Evolutionary conservation across 2,113 vertebrate genomes (phyloP).

Genomic region (Callithrix jacchus): DNA sequence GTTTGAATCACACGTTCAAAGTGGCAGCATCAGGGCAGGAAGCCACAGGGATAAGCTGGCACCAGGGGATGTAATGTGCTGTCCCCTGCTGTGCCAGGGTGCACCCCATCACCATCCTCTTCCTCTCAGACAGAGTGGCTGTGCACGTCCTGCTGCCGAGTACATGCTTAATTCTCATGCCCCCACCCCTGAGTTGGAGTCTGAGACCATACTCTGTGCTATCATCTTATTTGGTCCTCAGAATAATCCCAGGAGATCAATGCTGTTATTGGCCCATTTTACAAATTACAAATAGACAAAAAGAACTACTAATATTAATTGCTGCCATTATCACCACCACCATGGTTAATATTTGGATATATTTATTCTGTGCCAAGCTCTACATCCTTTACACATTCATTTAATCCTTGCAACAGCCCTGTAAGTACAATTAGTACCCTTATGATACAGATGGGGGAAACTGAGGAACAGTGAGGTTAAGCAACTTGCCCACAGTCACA

Average conservation of each 20-base stretch:
- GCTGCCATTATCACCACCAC: not conserved
- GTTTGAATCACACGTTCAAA: not conserved
- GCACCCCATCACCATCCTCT: not conserved
- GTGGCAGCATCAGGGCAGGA: not conserved
- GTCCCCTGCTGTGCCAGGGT: not conserved
- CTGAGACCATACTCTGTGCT: not conserved
- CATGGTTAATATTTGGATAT: not conserved
- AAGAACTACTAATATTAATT: not conserved
- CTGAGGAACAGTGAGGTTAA: not conserved
- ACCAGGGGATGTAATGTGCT: not conserved
- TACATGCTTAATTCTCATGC: not conserved
- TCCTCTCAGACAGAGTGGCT: not conserved
- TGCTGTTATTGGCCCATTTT: not conserved
- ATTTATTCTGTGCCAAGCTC: not conserved
- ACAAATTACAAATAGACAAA: not conserved
- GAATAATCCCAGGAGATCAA: not conserved
- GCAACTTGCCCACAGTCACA: not conserved
- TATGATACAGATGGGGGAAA: not conserved
- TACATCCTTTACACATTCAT: not conserved
- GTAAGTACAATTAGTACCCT: not conserved
- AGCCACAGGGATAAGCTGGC: not conserved
- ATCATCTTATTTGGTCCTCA: not conserved
- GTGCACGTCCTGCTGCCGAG: accelerated
- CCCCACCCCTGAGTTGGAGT: not conserved
- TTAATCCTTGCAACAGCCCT: not conserved